Evolutionary conservation across 2,113 vertebrate species (phyloP), one percentile per base, ranked within the genome.

Genomic region (Melospiza melodia): DNA sequence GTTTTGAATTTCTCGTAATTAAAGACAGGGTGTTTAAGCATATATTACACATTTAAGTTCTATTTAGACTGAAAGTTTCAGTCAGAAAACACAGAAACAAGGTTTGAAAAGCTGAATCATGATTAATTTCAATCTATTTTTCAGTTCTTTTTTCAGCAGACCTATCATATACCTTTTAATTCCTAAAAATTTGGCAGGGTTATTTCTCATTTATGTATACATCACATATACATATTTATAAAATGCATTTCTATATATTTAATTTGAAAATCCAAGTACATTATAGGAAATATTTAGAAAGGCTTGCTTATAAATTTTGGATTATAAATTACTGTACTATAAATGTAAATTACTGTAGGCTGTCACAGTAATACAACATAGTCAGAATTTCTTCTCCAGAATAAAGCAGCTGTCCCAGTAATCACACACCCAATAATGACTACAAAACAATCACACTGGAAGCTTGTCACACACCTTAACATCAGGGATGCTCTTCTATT

Each of bases 31-130:
- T n/a, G 63, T 86, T 97, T 96, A 97, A 97, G 75, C 22, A 84
- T 62, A 78, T 28, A 92, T 65, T 84, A 94, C 77, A 49, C 12
- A 57, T 78, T 89, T 84, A 92, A 66, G 74, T 88, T 95, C 74
- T 69, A 65, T 78, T 92, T 89, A 83, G 63, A 85, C 35, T 52
- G 72, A 96, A 96, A 82, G 19, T 75, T 76, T 85, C 43, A 33
- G 55, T 76, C 93, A 75, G 65, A 94, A 39, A 94, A 94, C 63
- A 90, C 3, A 90, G 33, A 25, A 91, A 91, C 79, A 79, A 87
- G 87, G 46, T 91, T 62, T 84, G 43, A 95, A 92, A 90, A 94
- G 83, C 35, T 95, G 84, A 97, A 97, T 93, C 66, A 89, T 75
- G 48, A 83, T 95, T 94, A 15, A 77, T 75, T 94, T 87, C 27